phyloP scores from a whole-genome alignment of 2,797 vertebrate species.

The Emydoidea blandingii region DNA sequence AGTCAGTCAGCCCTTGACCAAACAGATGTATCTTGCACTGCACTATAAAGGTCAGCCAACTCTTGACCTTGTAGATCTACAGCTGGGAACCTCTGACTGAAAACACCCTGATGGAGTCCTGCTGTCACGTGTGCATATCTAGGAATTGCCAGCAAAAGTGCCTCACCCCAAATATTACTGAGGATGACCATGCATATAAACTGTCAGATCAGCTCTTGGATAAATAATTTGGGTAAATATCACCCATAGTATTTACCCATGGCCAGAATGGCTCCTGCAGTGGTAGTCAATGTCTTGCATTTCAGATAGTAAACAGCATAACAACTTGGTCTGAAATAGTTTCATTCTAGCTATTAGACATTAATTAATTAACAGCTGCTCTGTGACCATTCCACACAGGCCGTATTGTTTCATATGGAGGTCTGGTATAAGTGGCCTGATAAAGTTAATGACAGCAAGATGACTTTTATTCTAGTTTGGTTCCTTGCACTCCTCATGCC shows the following conservation, averaged over 20 bases:
- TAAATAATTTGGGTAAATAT: not conserved
- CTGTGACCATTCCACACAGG: not conserved
- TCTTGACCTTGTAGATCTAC: not conserved
- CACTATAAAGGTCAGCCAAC: not conserved
- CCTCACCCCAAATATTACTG: not conserved
- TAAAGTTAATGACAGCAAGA: not conserved
- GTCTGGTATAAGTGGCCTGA: not conserved
- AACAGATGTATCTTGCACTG: not conserved
- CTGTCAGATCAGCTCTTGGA: not conserved
- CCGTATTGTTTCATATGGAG: fast-evolving
- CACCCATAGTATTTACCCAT: not conserved
- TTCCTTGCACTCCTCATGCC: not conserved
- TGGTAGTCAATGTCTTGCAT: not conserved
- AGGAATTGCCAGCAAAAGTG: not conserved
- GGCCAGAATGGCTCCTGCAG: not conserved
- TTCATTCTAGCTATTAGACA: not conserved
- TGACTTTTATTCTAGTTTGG: not conserved
- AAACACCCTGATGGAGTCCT: not conserved
- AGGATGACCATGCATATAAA: fast-evolving
- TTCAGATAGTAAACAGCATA: not conserved
- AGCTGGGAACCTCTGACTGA: not conserved
- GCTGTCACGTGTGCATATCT: not conserved
- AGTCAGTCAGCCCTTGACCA: not conserved
- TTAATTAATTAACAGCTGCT: not conserved
- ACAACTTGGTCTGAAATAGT: not conserved